Base-by-base conservation (phyloP, 2,888 invertebrate species). In the Philhelius pedissequus region DNA sequence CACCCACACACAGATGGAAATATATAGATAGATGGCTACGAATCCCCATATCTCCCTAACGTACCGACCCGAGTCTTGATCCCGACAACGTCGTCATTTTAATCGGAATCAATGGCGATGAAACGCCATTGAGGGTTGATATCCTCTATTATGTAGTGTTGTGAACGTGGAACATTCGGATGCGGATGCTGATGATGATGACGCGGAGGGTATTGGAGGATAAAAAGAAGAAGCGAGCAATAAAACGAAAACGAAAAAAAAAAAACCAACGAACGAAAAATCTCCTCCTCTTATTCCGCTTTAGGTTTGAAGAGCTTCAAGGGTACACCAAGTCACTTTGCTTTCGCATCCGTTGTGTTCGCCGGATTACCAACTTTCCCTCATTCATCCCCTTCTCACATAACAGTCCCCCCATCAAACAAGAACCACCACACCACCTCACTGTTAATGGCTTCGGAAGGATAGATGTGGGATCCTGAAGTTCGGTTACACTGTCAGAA, bases 61-160 rank as follows among this genome's bases (percentile, higher is more conserved):
- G 35, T 7, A 11, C 13, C 35, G 35, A 15, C 11, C 32, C 48
- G 35, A 20, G 25, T 68, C 56, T 38, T 58, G 38, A 58, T 58
- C 40, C 60, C 45, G 11, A 52, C 73, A 48, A 20, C 60, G 58
- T 71, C 82, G 83, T 78, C 83, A 83, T 79, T 83, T 83, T 83
- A 83, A 83, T 83, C 83, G 83, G 83, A 83, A 83, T 83, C 83
- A 83, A 83, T 83, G 83, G 83, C 83, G 83, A 83, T 83, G 83
- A 83, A 83, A 83, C 78, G 74, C 74, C 78, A 75, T 83, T 74
- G 83, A 83, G 83, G 78, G 83, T 83, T 83, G 83, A 83, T 83
- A 83, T 83, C 83, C 83, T 83, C 83, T 83, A 83, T 83, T 83
- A 83, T n/a, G n/a, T n/a, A n/a, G 78, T 74, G 83, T 83, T 83